Percentiles rank a stretch among this genome's conserved stretches.
Evolutionary conservation across 2,797 vertebrate genomes (phyloP).

Genomic region (Thalassophryne amazonica): DNA sequence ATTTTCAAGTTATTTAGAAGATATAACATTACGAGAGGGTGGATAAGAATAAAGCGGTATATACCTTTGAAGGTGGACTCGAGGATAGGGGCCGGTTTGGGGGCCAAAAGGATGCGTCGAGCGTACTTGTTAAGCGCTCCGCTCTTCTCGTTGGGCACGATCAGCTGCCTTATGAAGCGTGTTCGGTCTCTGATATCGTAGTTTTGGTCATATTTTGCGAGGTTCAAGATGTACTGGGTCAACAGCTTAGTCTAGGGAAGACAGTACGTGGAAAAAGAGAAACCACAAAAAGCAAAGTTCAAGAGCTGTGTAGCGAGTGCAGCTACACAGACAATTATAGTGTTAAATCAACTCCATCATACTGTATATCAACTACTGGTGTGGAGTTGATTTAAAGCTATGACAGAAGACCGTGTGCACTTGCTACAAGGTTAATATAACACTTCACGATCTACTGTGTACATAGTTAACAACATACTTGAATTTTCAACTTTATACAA

Average conservation of each 20-base stretch:
- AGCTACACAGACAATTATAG: too few relatives aligned
- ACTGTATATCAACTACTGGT: too few relatives aligned
- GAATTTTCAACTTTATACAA: too few relatives aligned
- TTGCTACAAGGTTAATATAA: too few relatives aligned
- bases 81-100: slow-evolving; percentile 93
- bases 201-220: slow-evolving; percentile 97
- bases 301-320: too few relatives aligned
- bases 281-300: too few relatives aligned
- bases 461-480: too few relatives aligned
- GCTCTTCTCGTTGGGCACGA: slow-evolving; percentile 94
- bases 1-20: not conserved
- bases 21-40: slow-evolving; percentile 5
- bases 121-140: slow-evolving; percentile 96
- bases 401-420: too few relatives aligned
- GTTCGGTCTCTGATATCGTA: slow-evolving; percentile 98
- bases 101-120: slow-evolving; percentile 91
- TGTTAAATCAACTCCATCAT: too few relatives aligned
- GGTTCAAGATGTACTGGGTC: slow-evolving; percentile 98
- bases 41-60: not conserved
- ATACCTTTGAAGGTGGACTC: slow-evolving; percentile 97
- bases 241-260: slow-evolving; percentile 91
- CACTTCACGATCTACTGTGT: too few relatives aligned
- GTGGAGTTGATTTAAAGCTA: too few relatives aligned
- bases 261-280: not conserved
- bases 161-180: slow-evolving; percentile 97